Conservation (phyloP, 1,140 invertebrate genomes). For the Leptinotarsa texana region DNA sequence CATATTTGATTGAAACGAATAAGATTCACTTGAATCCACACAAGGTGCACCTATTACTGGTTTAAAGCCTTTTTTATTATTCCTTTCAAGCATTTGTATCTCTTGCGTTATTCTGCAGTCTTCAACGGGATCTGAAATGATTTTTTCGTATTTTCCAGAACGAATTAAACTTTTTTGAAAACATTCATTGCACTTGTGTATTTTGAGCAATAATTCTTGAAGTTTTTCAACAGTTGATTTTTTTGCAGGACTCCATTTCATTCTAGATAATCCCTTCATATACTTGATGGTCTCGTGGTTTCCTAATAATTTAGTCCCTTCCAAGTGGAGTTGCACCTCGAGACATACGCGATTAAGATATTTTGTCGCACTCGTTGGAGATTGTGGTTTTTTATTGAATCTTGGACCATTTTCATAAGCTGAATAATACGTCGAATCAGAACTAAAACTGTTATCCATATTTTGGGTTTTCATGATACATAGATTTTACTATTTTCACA, state of each 20-base stretch:
- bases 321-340: slow-evolving; percentile 9
- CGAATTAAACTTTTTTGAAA: not conserved
- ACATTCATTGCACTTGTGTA: not conserved
- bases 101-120: not conserved
- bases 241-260: not conserved
- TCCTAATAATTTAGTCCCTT: slow-evolving; percentile 11
- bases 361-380: not conserved
- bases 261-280: slow-evolving; percentile 5
- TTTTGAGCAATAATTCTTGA: not conserved
- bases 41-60: not conserved
- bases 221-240: not conserved
- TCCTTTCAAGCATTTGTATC: not conserved
- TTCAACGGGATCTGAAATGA: not conserved
- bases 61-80: too few relatives aligned
- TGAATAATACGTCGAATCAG: slow-evolving; percentile 21
- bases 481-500: too few relatives aligned
- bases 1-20: not conserved
- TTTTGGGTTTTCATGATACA: not conserved
- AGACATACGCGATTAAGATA: not conserved
- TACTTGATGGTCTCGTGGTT: not conserved
- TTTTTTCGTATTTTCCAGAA: not conserved
- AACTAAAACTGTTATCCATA: slow-evolving; percentile 8
- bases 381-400: not conserved
- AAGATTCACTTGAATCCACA: not conserved
- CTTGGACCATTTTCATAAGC: not conserved